Evolutionary conservation across 2,888 invertebrate species (phyloP), one percentile per base, ranked within the genome.

Genomic region (Apoderus coryli): DNA sequence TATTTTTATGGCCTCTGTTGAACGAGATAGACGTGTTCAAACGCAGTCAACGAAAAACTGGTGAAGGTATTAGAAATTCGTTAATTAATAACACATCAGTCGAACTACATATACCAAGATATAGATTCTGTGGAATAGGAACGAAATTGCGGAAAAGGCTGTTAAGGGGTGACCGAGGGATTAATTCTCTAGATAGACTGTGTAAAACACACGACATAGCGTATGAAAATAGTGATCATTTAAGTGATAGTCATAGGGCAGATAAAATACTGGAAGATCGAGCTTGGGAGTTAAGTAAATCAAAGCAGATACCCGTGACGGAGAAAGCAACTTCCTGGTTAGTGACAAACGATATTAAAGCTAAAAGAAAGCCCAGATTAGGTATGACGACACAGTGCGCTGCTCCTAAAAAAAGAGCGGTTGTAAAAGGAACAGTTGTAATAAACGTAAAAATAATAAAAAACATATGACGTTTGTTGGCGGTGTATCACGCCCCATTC

Each of bases 291-390:
- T n/a, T 6, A 19, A n/a, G 7, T 19, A 19, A 19, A 19, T 19
- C 19, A 6, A 19, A 19, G n/a, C 19, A 19, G 7, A n/a, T n/a
- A n/a, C 6, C 19, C 6, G 19, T n/a, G 7, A n/a, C 7, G 6
- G 19, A 19, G 19, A 19, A 19, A 19, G 19, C n/a, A 19, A n/a
- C 19, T n/a, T 6, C 19, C n/a, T 19, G 19, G 19, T n/a, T 19
- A 19, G 19, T 19, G 7, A 19, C 19, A n/a, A 19, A 6, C 19
- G 19, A 6, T 7, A 19, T 19, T 6, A 19, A 19, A 19, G n/a
- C 19, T 19, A 19, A 19, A 19, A 6, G 19, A 19, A 19, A 19
- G n/a, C n/a, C n/a, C 7, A n/a, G 19, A 19, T 7, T 19, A n/a
- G 19, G 19, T 7, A 19, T 19, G n/a, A 19, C 6, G 19, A n/a